Conservation (phyloP, 2,113 vertebrate species). For the Lepus americanus region DNA sequence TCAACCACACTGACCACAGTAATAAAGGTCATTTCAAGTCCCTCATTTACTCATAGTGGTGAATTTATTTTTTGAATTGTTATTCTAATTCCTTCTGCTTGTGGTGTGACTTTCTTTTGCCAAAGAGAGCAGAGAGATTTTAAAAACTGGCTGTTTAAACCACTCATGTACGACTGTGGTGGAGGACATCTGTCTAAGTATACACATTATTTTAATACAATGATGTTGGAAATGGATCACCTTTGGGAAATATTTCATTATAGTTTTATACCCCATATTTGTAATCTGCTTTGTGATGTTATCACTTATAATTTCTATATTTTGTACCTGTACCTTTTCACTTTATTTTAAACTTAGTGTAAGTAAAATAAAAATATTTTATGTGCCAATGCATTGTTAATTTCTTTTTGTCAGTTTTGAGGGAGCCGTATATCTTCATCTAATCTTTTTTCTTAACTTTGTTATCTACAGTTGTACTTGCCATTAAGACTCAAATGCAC, state of each 20-base stretch:
- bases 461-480: neutral
- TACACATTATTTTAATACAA: conserved; percentile 17
- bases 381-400: neutral
- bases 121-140: neutral
- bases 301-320: neutral
- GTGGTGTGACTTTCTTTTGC: neutral
- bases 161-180: neutral
- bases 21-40: neutral
- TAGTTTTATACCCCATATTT: neutral
- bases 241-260: conserved; percentile 4
- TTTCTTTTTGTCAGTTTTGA: neutral
- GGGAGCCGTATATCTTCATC: neutral
- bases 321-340: neutral
- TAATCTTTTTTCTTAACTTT: conserved; percentile 26
- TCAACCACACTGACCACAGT: neutral
- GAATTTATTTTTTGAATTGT: neutral
- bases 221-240: neutral
- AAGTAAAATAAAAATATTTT: neutral
- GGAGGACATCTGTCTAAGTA: neutral
- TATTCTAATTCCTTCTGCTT: neutral
- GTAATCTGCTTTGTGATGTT: neutral
- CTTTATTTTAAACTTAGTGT: neutral
- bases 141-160: neutral
- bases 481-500: neutral
- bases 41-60: neutral